These are phyloP conservation scores for Lithophane socia DNA, from an alignment of 2,888 invertebrate species.

Conservation along the genomic window DNA sequence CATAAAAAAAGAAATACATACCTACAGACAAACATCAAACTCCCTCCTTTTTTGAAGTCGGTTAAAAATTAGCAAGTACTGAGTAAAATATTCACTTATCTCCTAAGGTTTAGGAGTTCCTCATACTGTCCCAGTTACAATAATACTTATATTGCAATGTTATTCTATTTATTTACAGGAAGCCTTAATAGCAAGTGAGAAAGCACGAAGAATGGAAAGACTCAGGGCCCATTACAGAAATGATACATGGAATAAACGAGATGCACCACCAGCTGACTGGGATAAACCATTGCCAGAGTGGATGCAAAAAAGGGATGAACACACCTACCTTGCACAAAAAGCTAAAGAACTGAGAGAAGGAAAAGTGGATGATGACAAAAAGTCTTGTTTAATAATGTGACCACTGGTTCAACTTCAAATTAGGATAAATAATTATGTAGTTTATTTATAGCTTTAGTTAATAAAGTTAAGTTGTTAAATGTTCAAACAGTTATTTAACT, in stretches of 20 bases:
- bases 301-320: slow-evolving; percentile 92
- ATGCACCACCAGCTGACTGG: slow-evolving; percentile 95
- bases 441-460: slow-evolving; percentile 48
- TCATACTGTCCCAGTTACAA: not conserved
- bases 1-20: too few relatives aligned
- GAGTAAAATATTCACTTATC: not conserved
- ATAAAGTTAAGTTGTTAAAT: slow-evolving; percentile 52
- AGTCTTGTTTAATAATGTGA: slow-evolving; percentile 84
- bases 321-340: slow-evolving; percentile 92
- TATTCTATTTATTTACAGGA: slow-evolving; percentile 81
- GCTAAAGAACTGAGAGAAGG: slow-evolving; percentile 91
- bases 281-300: slow-evolving; percentile 94
- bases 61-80: not conserved
- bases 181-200: slow-evolving; percentile 93
- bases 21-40: too few relatives aligned
- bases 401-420: slow-evolving; percentile 37
- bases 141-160: not conserved
- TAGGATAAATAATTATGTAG: slow-evolving; percentile 49
- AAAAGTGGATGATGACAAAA: slow-evolving; percentile 71
- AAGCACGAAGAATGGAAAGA: slow-evolving; percentile 91
- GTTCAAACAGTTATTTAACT: slow-evolving; percentile 16
- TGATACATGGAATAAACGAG: slow-evolving; percentile 94
- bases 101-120: too few relatives aligned
- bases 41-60: too few relatives aligned
- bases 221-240: slow-evolving; percentile 93